Conservation (phyloP, 2,797 vertebrate genomes). For the Florisuga fusca region DNA sequence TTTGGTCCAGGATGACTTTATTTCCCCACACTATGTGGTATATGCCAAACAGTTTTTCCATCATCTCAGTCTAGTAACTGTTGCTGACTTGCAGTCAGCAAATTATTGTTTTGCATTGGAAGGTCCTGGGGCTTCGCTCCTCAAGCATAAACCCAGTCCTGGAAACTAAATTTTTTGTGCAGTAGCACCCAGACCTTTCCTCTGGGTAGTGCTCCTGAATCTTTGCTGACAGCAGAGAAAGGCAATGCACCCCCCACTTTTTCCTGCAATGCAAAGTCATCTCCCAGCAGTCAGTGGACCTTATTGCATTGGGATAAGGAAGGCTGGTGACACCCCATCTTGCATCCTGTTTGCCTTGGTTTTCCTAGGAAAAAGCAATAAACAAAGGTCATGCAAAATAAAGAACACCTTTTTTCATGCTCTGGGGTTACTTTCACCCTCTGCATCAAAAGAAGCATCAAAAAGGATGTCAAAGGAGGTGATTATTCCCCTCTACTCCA, state of each 20-base stretch:
- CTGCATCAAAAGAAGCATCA: too few species aligned
- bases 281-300: not conserved
- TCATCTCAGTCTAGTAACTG: not conserved
- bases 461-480: too few species aligned
- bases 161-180: not conserved
- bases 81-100: not conserved
- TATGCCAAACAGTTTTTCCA: not conserved
- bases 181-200: not conserved
- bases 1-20: not conserved
- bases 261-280: fast-evolving
- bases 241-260: not conserved
- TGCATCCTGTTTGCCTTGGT: not conserved
- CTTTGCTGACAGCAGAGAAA: not conserved
- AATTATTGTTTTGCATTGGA: not conserved
- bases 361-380: not conserved
- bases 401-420: not conserved
- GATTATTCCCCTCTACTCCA: too few species aligned
- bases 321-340: not conserved
- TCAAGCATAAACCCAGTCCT: not conserved
- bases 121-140: not conserved
- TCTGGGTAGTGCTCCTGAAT: not conserved
- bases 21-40: not conserved
- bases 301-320: not conserved
- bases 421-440: not conserved
- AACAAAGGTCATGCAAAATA: not conserved